phyloP scores from a whole-genome alignment of 2,797 vertebrate genomes.

The Mastacembelus armatus region DNA sequence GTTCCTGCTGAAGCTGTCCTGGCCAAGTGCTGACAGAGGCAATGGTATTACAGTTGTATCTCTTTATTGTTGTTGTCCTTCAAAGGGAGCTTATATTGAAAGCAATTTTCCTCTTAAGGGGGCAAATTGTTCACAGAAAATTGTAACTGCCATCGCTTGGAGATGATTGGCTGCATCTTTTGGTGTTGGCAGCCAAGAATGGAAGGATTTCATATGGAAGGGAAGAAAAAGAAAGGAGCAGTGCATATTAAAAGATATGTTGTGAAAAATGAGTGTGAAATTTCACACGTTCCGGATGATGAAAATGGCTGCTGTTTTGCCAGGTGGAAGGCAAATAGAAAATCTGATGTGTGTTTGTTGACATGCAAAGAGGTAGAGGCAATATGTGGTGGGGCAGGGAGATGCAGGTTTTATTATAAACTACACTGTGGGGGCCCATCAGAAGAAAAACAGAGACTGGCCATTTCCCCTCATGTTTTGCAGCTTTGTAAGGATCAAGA shows the following conservation, averaged over 20 bases:
- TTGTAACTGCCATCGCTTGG: constrained; percentile 84
- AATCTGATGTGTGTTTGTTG: constrained; percentile 59
- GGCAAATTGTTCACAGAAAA: constrained; percentile 86
- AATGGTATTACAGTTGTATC: constrained; percentile 88
- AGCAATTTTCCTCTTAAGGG: constrained; percentile 90
- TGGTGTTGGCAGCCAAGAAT: constrained; percentile 74
- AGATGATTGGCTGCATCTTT: constrained; percentile 84
- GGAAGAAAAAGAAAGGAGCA: constrained; percentile 48
- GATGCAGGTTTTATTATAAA: constrained; percentile 54
- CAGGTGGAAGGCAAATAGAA: constrained; percentile 68
- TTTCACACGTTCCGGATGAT: constrained; percentile 81
- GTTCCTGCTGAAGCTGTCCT: constrained; percentile 78
- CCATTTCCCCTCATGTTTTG: constrained; percentile 59
- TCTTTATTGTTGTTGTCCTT: constrained; percentile 88
- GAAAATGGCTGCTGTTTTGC: constrained; percentile 79
- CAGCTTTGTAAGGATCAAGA: constrained; percentile 75
- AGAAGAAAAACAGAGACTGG: constrained; percentile 37
- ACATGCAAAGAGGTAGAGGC: constrained; percentile 45
- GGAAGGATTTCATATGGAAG: constrained; percentile 83
- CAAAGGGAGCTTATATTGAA: constrained; percentile 88
- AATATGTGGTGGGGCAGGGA: constrained; percentile 20
- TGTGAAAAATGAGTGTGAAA: constrained; percentile 86
- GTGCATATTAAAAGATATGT: constrained; percentile 83
- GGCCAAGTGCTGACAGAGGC: constrained; percentile 83
- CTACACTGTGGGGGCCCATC: constrained; percentile 32